Evolutionary conservation across 2,797 vertebrate species (phyloP).

Genomic region (Dallia pectoralis): DNA sequence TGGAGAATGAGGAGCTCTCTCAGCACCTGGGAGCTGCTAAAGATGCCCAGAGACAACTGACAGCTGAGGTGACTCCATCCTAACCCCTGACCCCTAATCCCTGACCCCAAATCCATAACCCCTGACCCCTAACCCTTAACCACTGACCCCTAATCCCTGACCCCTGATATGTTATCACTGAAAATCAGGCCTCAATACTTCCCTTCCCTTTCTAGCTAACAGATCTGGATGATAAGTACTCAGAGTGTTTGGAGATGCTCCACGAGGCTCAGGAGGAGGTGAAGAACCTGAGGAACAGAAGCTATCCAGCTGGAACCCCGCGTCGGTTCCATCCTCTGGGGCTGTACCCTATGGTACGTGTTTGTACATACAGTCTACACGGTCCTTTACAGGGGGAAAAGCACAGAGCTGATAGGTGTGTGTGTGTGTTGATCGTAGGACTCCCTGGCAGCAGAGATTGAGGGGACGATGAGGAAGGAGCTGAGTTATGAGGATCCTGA

Average conservation of each 20-base stretch:
- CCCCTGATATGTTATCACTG: neutral
- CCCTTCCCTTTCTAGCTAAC: constrained; percentile 74
- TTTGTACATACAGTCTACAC: neutral
- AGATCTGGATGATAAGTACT: constrained; percentile 92
- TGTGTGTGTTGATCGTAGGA: constrained; percentile 74
- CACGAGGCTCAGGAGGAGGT: constrained; percentile 97
- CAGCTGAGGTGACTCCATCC: constrained; percentile 80
- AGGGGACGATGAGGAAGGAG: constrained; percentile 97
- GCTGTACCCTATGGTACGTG: constrained; percentile 91
- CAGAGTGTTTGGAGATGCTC: constrained; percentile 97
- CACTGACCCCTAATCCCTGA: no score
- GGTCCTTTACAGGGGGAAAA: neutral
- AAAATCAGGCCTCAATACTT: neutral
- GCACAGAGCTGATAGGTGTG: neutral
- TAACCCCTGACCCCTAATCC: no score
- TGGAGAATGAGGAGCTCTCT: constrained; percentile 95
- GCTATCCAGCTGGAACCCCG: constrained; percentile 81
- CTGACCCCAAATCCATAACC: no score
- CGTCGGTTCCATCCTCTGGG: constrained; percentile 88
- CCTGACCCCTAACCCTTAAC: no score
- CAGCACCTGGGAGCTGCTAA: constrained; percentile 95
- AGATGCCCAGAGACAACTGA: constrained; percentile 96
- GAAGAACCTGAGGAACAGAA: constrained; percentile 93
- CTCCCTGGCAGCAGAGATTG: constrained; percentile 97
- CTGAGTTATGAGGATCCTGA: constrained; percentile 88